Conservation (phyloP, 2,113 vertebrate species). For the Hystrix cristata region DNA sequence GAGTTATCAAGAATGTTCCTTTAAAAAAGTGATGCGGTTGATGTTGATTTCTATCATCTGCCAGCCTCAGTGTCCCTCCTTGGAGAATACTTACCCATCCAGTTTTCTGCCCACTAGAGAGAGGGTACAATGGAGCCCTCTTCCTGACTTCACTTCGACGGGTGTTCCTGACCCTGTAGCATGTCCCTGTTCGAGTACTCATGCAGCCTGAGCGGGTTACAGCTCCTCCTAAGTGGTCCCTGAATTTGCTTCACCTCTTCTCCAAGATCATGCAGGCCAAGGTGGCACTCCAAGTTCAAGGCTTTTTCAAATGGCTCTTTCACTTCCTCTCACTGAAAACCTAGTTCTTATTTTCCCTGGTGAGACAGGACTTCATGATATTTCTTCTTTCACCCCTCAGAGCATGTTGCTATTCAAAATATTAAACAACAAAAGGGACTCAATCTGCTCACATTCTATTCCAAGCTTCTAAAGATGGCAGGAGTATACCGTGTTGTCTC, state of each 20-base stretch:
- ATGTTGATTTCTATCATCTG: neutral
- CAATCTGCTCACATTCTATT: slow-evolving; percentile 69
- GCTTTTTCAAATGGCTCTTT: slow-evolving; percentile 33
- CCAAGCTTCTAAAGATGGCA: slow-evolving; percentile 64
- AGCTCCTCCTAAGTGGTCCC: neutral
- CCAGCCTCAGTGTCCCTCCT: neutral
- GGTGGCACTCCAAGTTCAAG: neutral
- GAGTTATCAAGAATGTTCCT: neutral
- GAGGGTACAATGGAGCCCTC: too few relatives aligned
- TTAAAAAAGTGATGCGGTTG: neutral
- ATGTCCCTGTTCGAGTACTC: neutral
- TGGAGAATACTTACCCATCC: neutral
- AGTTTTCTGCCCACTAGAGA: neutral
- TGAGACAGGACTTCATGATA: neutral
- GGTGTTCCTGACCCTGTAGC: neutral
- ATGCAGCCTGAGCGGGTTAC: neutral
- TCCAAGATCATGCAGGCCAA: neutral
- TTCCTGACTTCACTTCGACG: neutral
- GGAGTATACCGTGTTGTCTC: slow-evolving; percentile 64
- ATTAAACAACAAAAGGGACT: slow-evolving; percentile 62
- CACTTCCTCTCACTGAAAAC: slow-evolving; percentile 39
- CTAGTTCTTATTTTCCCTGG: slow-evolving; percentile 27
- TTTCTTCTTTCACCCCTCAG: slow-evolving; percentile 53
- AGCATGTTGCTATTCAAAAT: slow-evolving; percentile 66
- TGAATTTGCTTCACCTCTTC: neutral